Conservation (phyloP, 2,888 invertebrate species). For the Epistrophe grossulariae region DNA sequence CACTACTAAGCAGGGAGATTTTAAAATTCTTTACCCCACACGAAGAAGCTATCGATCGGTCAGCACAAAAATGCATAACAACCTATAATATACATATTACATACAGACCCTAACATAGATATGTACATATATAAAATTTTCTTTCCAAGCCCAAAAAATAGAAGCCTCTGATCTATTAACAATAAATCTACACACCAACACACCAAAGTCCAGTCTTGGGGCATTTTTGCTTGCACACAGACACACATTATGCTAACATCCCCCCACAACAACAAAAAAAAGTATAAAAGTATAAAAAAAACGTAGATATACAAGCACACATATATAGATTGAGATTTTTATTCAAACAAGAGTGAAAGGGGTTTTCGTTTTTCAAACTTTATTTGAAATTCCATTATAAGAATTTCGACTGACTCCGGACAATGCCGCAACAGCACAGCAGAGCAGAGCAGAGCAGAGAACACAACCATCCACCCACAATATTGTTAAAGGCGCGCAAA, state of each 20-base stretch:
- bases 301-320: slow-evolving; percentile 28
- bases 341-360: slow-evolving; percentile 72
- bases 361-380: slow-evolving; percentile 66
- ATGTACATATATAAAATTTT: slow-evolving; percentile 44
- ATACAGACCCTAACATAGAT: not conserved
- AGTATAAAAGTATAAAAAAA: slow-evolving; percentile 1
- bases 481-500: slow-evolving; percentile 29
- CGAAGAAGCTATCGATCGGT: slow-evolving; percentile 72
- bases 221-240: slow-evolving; percentile 42
- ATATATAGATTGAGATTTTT: slow-evolving; percentile 73
- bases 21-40: slow-evolving; percentile 34
- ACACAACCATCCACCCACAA: slow-evolving; percentile 1
- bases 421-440: slow-evolving; percentile 33
- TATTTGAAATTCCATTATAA: slow-evolving; percentile 75
- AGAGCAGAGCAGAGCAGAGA: not conserved
- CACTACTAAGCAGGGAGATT: not conserved
- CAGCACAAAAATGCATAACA: slow-evolving; percentile 72
- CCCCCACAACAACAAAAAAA: not conserved
- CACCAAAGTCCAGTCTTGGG: slow-evolving; percentile 44
- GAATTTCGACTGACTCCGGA: slow-evolving; percentile 69
- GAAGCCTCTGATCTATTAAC: slow-evolving; percentile 73
- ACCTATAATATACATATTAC: slow-evolving; percentile 19
- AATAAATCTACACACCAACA: slow-evolving; percentile 74
- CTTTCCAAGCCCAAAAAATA: slow-evolving; percentile 29
- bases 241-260: slow-evolving; percentile 13